A percentile compares a stretch with the other conserved stretches of the same genome.
phyloP scores from a whole-genome alignment of 2,797 vertebrate species.

The Scarus forsteni region DNA sequence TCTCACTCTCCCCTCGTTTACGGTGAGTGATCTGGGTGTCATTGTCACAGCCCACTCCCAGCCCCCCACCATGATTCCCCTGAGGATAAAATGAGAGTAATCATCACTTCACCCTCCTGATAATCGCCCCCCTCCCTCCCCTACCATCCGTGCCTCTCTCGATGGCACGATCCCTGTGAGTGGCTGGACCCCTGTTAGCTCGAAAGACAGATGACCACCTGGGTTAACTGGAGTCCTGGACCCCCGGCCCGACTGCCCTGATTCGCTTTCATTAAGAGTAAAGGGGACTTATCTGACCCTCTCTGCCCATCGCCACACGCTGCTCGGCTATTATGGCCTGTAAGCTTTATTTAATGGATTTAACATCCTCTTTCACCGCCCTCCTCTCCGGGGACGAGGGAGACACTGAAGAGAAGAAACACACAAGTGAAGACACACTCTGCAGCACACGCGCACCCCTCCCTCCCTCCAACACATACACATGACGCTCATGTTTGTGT shows the following conservation, averaged over 20 bases:
- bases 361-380: constrained; percentile 97
- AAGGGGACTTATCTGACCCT: constrained; percentile 85
- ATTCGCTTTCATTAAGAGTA: constrained; percentile 88
- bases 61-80: constrained; percentile 54
- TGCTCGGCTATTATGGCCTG: constrained; percentile 86
- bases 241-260: constrained; percentile 68
- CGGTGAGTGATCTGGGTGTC: constrained; percentile 70
- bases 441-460: constrained; percentile 64
- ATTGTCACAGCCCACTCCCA: constrained; percentile 61
- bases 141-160: background rate
- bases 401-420: constrained; percentile 87
- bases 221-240: constrained; percentile 79
- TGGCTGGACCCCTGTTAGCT: constrained; percentile 65
- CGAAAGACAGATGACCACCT: constrained; percentile 77
- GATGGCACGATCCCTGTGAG: constrained; percentile 56
- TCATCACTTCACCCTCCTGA: constrained; percentile 52
- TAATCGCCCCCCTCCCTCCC: background rate
- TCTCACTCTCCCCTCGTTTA: constrained; percentile 73
- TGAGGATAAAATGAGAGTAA: constrained; percentile 78
- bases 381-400: constrained; percentile 86
- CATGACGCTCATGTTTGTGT: constrained; percentile 99
- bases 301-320: constrained; percentile 78
- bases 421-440: constrained; percentile 54
- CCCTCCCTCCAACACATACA: constrained; percentile 89
- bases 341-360: constrained; percentile 99